Conservation (phyloP, 2,888 invertebrate species). For the Sinohyriopsis cumingii region DNA sequence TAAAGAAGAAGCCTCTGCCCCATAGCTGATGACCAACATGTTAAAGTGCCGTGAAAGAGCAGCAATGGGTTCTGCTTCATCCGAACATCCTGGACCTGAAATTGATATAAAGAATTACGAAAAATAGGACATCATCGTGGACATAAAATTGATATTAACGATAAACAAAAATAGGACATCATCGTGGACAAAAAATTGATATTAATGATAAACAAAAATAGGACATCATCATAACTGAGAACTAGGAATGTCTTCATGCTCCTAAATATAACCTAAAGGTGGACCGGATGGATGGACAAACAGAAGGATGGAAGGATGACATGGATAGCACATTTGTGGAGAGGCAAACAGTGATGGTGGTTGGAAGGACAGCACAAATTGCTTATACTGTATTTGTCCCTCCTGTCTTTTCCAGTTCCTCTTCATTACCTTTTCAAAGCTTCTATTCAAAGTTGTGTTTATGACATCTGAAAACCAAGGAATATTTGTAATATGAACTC, state of each 20-base stretch:
- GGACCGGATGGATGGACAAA: no score
- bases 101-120: not conserved
- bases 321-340: not conserved
- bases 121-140: constrained; percentile 73
- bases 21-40: constrained; percentile 84
- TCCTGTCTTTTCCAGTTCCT: no score
- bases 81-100: constrained; percentile 84
- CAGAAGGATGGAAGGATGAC: no score
- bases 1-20: constrained; percentile 84
- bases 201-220: not conserved
- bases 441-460: no score
- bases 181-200: constrained; percentile 76
- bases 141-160: constrained; percentile 70
- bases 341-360: not conserved
- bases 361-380: not conserved
- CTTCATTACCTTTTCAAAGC: no score
- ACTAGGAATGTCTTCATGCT: not conserved
- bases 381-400: not conserved
- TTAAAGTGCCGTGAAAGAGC: constrained; percentile 83
- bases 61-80: constrained; percentile 85
- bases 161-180: not conserved
- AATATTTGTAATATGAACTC: no score
- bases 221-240: not conserved
- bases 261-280: not conserved
- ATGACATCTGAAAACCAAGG: no score